A percentile compares a stretch with the other conserved stretches of the same genome.
Evolutionary conservation across 2,113 vertebrate species (phyloP).

Genomic region (Saccopteryx leptura): DNA sequence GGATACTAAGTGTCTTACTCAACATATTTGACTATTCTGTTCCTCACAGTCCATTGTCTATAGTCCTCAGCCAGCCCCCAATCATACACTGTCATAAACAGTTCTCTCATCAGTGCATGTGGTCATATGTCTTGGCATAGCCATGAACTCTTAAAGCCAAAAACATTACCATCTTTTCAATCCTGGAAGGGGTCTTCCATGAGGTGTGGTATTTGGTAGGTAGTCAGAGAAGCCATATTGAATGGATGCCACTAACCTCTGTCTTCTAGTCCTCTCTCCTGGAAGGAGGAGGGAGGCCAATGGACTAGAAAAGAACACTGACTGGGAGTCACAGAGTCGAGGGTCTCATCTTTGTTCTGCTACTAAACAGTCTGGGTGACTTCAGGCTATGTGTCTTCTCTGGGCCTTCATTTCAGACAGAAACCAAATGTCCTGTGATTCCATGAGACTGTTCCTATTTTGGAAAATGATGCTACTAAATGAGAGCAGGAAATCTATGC

Average conservation of each 20-base stretch:
- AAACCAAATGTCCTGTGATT: background rate
- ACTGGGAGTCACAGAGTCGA: background rate
- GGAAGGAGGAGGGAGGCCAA: background rate
- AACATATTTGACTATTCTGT: background rate
- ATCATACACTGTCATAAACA: background rate
- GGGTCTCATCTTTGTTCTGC: background rate
- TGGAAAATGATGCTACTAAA: background rate
- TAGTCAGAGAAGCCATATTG: background rate
- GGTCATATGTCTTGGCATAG: background rate
- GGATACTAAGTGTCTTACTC: background rate
- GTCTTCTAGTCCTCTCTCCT: background rate
- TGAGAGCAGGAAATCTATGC: background rate
- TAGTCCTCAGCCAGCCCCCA: background rate
- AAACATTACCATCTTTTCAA: background rate
- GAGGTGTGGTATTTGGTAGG: background rate
- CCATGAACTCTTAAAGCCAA: background rate
- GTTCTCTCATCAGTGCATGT: background rate
- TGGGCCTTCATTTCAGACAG: conserved; percentile 23
- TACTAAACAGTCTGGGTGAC: background rate
- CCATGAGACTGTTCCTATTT: background rate
- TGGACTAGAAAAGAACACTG: background rate
- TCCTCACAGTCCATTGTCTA: background rate
- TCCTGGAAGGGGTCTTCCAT: background rate
- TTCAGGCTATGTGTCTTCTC: background rate
- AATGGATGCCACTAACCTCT: background rate